Conservation (phyloP, 1,140 invertebrate genomes). For the Temnothorax curvispinosus region DNA sequence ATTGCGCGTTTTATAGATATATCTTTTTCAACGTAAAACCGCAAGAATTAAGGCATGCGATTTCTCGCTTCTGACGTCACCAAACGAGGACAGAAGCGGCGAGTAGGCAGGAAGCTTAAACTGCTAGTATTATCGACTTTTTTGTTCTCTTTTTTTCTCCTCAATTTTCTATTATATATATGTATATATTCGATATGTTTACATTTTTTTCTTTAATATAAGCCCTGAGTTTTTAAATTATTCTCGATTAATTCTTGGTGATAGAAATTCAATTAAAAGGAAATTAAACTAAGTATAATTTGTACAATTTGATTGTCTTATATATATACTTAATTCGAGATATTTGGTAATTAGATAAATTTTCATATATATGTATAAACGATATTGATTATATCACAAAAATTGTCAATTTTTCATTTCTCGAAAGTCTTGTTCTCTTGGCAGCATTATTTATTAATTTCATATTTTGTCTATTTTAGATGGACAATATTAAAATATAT, state of each 20-base stretch:
- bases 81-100: too few relatives aligned
- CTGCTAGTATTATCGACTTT: neutral
- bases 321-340: neutral
- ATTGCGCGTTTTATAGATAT: too few relatives aligned
- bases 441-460: too few relatives aligned
- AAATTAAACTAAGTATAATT: neutral
- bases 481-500: neutral
- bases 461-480: too few relatives aligned
- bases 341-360: neutral
- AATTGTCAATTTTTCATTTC: neutral
- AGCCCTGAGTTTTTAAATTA: neutral
- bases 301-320: neutral
- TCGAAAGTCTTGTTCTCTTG: neutral
- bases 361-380: neutral
- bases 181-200: neutral
- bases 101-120: too few relatives aligned
- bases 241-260: neutral
- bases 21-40: too few relatives aligned
- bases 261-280: too few relatives aligned
- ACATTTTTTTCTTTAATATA: neutral
- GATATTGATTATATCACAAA: neutral
- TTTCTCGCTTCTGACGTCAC: too few relatives aligned
- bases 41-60: too few relatives aligned
- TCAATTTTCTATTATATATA: neutral
- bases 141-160: neutral